Conservation (phyloP, 2,888 invertebrate genomes). For the Acheta domesticus region DNA sequence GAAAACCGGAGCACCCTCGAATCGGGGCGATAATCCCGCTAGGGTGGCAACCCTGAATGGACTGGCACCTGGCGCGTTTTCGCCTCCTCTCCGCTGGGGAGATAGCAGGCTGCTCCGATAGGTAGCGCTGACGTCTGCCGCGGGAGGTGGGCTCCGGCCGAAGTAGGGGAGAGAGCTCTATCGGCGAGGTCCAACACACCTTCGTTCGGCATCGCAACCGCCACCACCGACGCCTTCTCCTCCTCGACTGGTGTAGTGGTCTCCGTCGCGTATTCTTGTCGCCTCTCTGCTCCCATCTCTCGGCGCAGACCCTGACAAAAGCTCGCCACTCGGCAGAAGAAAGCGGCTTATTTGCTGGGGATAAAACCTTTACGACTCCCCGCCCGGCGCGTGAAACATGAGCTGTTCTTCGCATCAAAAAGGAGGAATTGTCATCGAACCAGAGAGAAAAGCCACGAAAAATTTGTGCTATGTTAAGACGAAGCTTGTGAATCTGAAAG, state of each 20-base stretch:
- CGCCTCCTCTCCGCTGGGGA: background rate
- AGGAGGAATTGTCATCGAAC: too few species aligned
- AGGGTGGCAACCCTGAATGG: background rate
- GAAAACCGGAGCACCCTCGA: background rate
- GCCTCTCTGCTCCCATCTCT: background rate
- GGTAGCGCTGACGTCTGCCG: background rate
- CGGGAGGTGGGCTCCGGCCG: background rate
- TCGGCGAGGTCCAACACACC: too few species aligned
- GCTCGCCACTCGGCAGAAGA: background rate
- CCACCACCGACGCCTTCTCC: too few species aligned
- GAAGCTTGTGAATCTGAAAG: too few species aligned
- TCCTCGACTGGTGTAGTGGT: too few species aligned
- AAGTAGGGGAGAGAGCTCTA: too few species aligned
- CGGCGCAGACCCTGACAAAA: background rate
- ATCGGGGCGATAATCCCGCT: background rate
- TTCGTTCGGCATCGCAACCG: too few species aligned
- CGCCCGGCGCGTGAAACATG: too few species aligned
- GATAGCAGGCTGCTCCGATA: background rate
- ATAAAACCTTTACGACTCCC: background rate
- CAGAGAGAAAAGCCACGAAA: too few species aligned
- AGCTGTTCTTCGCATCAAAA: too few species aligned
- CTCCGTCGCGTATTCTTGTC: background rate
- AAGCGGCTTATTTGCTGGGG: slow-evolving; percentile 10
- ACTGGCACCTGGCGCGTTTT: background rate
- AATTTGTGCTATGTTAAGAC: too few species aligned